Evolutionary conservation across 2,113 vertebrate species (phyloP).

Genomic region (Dromiciops gliroides): DNA sequence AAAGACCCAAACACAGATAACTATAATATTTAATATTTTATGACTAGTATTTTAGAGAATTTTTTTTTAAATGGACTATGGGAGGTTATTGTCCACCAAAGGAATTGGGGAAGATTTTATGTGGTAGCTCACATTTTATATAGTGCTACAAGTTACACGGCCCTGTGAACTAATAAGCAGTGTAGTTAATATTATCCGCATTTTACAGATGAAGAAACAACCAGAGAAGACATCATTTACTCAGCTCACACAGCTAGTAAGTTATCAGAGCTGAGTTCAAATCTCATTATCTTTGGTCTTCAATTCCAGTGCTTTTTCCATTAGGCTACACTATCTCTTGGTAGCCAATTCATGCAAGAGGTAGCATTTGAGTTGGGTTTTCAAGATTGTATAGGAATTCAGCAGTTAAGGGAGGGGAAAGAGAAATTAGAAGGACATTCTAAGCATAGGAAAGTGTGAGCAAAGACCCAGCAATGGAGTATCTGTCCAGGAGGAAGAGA

Average conservation of each 20-base stretch:
- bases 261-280: not conserved
- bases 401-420: not conserved
- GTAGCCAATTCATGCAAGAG: not conserved
- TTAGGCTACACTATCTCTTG: not conserved
- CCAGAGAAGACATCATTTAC: not conserved
- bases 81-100: not conserved
- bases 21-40: not conserved
- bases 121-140: not conserved
- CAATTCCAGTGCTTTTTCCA: not conserved
- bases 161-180: not conserved
- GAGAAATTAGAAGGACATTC: not conserved
- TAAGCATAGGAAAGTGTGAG: not conserved
- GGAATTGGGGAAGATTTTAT: not conserved
- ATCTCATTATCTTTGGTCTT: not conserved
- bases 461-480: not conserved
- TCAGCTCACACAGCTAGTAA: not conserved
- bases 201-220: conserved; percentile 25
- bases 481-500: not conserved
- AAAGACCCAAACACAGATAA: not conserved
- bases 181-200: not conserved
- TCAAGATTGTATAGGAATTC: not conserved
- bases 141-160: not conserved
- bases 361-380: not conserved
- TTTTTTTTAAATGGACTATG: too few species aligned
- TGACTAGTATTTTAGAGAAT: not conserved